A percentile compares a stretch with the other conserved stretches of the same genome.
Conservation (phyloP, 2,888 invertebrate species). For the Lasioglossum leucozonium region DNA sequence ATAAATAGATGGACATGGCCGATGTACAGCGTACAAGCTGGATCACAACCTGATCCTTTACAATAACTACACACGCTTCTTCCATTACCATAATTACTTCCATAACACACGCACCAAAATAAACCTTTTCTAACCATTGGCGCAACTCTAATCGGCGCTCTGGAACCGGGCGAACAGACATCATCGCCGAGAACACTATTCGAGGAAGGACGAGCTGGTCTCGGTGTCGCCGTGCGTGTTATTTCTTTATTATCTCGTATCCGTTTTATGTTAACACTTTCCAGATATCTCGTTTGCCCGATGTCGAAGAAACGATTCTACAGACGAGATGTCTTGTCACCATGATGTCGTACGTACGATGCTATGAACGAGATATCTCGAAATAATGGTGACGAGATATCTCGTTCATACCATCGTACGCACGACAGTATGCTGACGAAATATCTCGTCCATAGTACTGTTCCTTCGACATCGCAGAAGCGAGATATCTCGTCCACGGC, state of each 20-base stretch:
- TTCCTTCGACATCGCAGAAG: too few relatives aligned
- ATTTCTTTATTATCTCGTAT: neutral
- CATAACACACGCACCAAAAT: slow-evolving; percentile 60
- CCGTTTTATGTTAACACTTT: neutral
- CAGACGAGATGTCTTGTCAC: too few relatives aligned
- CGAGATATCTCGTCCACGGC: too few relatives aligned
- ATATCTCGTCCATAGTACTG: too few relatives aligned
- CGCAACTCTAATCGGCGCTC: slow-evolving; percentile 30
- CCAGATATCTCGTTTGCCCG: too few relatives aligned
- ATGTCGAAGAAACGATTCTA: too few relatives aligned
- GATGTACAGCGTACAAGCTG: slow-evolving; percentile 75
- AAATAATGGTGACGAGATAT: too few relatives aligned
- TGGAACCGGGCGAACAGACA: slow-evolving; percentile 30
- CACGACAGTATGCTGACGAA: too few relatives aligned
- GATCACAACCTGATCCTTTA: slow-evolving; percentile 71
- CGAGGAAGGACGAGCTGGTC: neutral
- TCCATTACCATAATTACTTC: slow-evolving; percentile 26
- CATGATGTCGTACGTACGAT: too few relatives aligned
- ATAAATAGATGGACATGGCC: slow-evolving; percentile 75
- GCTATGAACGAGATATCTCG: too few relatives aligned
- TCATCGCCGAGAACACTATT: slow-evolving; percentile 17
- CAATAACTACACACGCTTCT: slow-evolving; percentile 64
- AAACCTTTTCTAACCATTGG: slow-evolving; percentile 56
- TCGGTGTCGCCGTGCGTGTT: neutral
- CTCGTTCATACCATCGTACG: too few relatives aligned